Percentiles rank a stretch among this genome's conserved stretches.
Conservation (phyloP, 2,113 vertebrate genomes). For the Dinomys branickii region DNA sequence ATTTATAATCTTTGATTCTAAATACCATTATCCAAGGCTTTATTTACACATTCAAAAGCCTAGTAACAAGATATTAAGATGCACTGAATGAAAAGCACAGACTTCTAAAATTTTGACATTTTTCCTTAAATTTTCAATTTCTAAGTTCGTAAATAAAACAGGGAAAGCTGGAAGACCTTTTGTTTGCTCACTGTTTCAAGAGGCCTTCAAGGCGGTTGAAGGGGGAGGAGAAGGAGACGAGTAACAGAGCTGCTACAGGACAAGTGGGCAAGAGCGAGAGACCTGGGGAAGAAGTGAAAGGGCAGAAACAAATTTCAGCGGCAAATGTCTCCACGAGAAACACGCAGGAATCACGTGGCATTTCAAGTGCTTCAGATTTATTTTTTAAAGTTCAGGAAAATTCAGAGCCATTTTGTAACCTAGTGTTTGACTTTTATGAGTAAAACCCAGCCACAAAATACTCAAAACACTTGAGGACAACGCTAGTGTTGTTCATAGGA, state of each 20-base stretch:
- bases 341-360: background rate
- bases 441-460: background rate
- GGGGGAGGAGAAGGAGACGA: background rate
- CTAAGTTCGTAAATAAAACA: conserved; percentile 34
- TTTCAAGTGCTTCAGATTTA: background rate
- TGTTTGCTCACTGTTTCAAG: conserved; percentile 45
- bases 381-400: background rate
- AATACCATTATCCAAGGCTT: conserved; percentile 73
- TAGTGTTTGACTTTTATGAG: background rate
- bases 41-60: conserved; percentile 59
- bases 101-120: conserved; percentile 34
- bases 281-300: background rate
- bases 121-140: conserved; percentile 47
- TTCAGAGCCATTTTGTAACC: background rate
- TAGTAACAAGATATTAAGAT: conserved; percentile 36
- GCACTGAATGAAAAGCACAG: conserved; percentile 54
- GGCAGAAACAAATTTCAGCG: background rate
- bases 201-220: conserved; percentile 8
- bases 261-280: background rate
- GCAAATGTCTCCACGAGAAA: background rate
- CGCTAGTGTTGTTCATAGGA: background rate
- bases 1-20: conserved; percentile 81
- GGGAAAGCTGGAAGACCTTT: conserved; percentile 5
- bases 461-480: background rate
- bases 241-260: background rate